A percentile compares a stretch with the other conserved stretches of the same genome.
phyloP scores from a whole-genome alignment of 2,888 invertebrate species.

The Matsumyia berberina region DNA sequence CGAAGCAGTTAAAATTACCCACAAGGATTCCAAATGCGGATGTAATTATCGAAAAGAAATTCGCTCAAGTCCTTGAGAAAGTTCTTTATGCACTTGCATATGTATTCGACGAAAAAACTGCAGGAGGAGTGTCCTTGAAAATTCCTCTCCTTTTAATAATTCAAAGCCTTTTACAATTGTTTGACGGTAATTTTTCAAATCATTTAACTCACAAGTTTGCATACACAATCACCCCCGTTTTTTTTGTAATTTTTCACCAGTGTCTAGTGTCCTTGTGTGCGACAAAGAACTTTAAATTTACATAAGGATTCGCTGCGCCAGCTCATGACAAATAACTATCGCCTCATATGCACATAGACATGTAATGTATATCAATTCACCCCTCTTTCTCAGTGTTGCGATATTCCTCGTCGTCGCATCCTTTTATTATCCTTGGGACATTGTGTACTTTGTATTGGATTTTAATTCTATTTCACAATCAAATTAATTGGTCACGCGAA shows the following conservation, averaged over 20 bases:
- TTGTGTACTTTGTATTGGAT: conserved; percentile 80
- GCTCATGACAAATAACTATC: conserved; percentile 55
- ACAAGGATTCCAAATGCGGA: conserved; percentile 68
- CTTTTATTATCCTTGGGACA: conserved; percentile 51
- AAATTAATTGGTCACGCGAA: conserved; percentile 84
- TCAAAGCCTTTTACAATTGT: conserved; percentile 41
- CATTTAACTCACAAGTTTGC: conserved; percentile 55
- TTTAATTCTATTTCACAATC: conserved; percentile 84
- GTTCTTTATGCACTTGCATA: background rate
- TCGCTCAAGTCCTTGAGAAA: conserved; percentile 8
- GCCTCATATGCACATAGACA: conserved; percentile 28
- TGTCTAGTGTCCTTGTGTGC: background rate
- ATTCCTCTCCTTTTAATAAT: conserved; percentile 58
- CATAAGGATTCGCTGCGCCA: conserved; percentile 68
- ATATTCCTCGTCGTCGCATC: conserved; percentile 12
- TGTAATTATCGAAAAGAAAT: conserved; percentile 68
- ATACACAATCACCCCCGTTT: conserved; percentile 30
- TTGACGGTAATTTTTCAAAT: conserved; percentile 67
- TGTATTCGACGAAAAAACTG: background rate
- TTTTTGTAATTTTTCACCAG: no score
- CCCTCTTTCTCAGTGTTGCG: conserved; percentile 22
- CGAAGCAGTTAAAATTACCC: conserved; percentile 61
- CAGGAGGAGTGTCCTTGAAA: conserved; percentile 23
- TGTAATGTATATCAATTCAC: conserved; percentile 14
- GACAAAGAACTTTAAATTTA: conserved; percentile 51